Evolutionary conservation across 2,113 vertebrate genomes (phyloP), one percentile per base, ranked within the genome.

Genomic region (Tylochromis polylepis): DNA sequence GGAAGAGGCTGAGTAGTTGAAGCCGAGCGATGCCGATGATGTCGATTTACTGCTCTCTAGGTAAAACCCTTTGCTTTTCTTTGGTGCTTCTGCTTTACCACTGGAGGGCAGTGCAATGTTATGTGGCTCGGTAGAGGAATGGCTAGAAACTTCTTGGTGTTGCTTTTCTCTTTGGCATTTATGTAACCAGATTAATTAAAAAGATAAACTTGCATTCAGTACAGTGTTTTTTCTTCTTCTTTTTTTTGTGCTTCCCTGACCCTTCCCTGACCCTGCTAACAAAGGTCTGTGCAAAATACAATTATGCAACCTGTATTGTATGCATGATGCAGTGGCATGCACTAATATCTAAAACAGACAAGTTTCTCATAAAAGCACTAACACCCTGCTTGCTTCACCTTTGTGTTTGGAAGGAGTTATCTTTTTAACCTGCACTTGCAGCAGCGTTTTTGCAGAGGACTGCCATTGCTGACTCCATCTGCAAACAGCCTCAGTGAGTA

Each of bases 1-100:
- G 85, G 95, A 95, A 85, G 95, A 90, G 80, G 93, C 91, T 2
- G 94, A 96, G 67, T 95, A 96, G 86, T 72, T 72, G 11, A 85
- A 60, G 51, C 65, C 46, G n/a, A 86, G 38, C 1, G 55, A 84
- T 2, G 43, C 34, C 41, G 43, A 49, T 31, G 81, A 88, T 60
- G 81, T 67, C 78, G 41, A 88, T 70, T 62, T n/a, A 62, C 81
- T 78, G 34, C 86, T 87, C 60, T 82, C 36, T 88, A 93, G 95
- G 95, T 95, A 93, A 92, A 83, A 36, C 27, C 1, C 27, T 18
- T 31, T 14, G 51, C 34, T n/a, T 22, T 57, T 31, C 24, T 22
- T 11, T 6, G 3, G 41, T 20, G 11, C 24, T 11, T 12, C 27
- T 59, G 18, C 27, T 83, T 57, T 4, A 53, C 95, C 95, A 95